Conservation (phyloP, 1,140 invertebrate species). For the Ceratitis capitata region DNA sequence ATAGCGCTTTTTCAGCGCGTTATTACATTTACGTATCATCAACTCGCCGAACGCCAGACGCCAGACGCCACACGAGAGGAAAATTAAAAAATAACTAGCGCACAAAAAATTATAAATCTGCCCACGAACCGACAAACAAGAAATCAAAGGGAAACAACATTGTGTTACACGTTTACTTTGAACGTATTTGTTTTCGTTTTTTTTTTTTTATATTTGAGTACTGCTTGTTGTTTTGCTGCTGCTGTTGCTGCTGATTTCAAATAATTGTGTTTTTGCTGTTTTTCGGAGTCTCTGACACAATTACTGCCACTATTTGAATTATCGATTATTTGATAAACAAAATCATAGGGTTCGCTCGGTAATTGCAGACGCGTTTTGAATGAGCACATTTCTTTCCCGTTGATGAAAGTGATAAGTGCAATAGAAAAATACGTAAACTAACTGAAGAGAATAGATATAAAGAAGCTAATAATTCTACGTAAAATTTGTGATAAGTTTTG, state of each 20-base stretch:
- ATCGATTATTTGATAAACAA: constrained; percentile 26
- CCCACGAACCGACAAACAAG: neutral
- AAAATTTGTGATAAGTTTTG: neutral
- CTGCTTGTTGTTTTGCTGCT: neutral
- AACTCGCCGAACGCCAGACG: too few species aligned
- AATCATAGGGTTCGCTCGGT: neutral
- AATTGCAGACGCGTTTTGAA: neutral
- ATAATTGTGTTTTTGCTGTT: neutral
- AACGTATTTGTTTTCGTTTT: too few species aligned
- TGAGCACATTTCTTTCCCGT: neutral
- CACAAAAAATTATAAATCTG: neutral
- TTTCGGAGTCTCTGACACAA: neutral
- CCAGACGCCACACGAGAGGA: too few species aligned
- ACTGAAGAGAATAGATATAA: too few species aligned
- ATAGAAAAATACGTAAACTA: neutral
- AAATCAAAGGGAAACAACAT: neutral
- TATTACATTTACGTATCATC: neutral
- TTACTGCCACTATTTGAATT: neutral
- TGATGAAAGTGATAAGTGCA: constrained; percentile 30
- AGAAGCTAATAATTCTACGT: neutral
- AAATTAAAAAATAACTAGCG: neutral
- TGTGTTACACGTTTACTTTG: neutral
- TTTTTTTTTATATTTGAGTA: neutral
- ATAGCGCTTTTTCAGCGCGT: neutral
- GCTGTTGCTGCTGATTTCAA: neutral